These are phyloP conservation scores for Mechanitis mazaeus DNA, from an alignment of 2,888 invertebrate species.

Conservation along the genomic window DNA sequence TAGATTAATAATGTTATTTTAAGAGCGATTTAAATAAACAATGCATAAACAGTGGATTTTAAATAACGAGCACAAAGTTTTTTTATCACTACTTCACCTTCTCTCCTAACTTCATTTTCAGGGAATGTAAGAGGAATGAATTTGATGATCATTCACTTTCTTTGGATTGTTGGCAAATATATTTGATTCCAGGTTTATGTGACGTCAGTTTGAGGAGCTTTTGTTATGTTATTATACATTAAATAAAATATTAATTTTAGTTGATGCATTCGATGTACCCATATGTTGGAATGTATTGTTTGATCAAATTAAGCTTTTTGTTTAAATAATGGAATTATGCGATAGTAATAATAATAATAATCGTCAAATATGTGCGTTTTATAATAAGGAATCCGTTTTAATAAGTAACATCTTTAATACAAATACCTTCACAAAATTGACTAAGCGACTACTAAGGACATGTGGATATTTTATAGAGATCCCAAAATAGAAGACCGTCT, in stretches of 20 bases:
- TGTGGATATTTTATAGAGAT: conserved; percentile 72
- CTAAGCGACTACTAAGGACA: conserved; percentile 44
- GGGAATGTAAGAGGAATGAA: conserved; percentile 75
- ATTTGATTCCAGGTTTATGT: conserved; percentile 66
- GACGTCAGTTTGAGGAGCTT: conserved; percentile 71
- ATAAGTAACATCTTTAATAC: conserved; percentile 2
- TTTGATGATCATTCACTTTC: conserved; percentile 58
- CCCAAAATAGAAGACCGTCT: conserved; percentile 85
- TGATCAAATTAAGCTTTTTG: conserved; percentile 5
- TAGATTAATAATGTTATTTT: conserved; percentile 31
- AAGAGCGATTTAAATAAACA: conserved; percentile 54
- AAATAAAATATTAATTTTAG: conserved; percentile 64
- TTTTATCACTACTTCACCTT: conserved; percentile 70
- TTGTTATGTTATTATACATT: conserved; percentile 61
- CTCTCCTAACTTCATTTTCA: conserved; percentile 63
- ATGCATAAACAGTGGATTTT: conserved; percentile 62
- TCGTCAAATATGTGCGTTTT: background rate
- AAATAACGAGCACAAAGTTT: conserved; percentile 66
- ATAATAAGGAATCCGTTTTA: background rate
- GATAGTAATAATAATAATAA: conserved; percentile 1
- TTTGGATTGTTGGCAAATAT: conserved; percentile 57
- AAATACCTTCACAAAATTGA: conserved; percentile 17
- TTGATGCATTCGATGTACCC: conserved; percentile 70
- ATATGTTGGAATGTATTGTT: conserved; percentile 65
- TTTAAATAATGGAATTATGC: no score